phyloP scores from a whole-genome alignment of 2,888 invertebrate genomes.

The Pteria penguin region DNA sequence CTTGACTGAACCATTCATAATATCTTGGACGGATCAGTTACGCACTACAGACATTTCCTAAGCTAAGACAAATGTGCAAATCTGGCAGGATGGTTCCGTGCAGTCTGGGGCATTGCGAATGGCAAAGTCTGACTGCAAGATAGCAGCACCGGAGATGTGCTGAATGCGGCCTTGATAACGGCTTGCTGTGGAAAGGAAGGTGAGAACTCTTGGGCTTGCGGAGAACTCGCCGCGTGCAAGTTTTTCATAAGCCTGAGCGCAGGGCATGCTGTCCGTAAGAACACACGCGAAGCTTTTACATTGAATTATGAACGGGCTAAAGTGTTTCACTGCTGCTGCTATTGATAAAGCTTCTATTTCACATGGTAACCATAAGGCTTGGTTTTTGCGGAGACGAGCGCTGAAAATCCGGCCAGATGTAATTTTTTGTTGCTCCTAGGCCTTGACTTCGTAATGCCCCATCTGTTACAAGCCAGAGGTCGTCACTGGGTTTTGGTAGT shows the following conservation, averaged over 20 bases:
- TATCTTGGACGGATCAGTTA: conserved; percentile 15
- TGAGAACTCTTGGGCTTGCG: conserved; percentile 42
- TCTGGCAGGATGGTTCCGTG: conserved; percentile 36
- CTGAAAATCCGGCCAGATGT: conserved; percentile 51
- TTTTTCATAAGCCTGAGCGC: conserved; percentile 41
- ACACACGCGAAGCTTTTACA: conserved; percentile 44
- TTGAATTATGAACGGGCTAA: conserved; percentile 58
- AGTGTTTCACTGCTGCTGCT: conserved; percentile 53
- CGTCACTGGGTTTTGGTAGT: no score
- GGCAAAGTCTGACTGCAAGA: conserved; percentile 41
- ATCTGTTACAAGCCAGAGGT: conserved; percentile 51
- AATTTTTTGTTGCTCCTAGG: conserved; percentile 48
- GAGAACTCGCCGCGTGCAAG: conserved; percentile 50
- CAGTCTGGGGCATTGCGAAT: conserved; percentile 48
- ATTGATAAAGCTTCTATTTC: conserved; percentile 57
- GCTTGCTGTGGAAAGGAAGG: conserved; percentile 44
- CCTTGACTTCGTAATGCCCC: no score
- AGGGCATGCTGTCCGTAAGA: conserved; percentile 50
- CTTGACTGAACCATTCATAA: conserved; percentile 25
- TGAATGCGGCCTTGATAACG: conserved; percentile 29
- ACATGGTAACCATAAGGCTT: conserved; percentile 57
- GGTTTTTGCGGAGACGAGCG: conserved; percentile 50
- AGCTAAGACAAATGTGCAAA: conserved; percentile 32
- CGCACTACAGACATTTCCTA: conserved; percentile 29
- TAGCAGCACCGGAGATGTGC: conserved; percentile 31